Evolutionary conservation across 2,113 vertebrate species (phyloP), one percentile per base, ranked within the genome.

Genomic region (Athene noctua): DNA sequence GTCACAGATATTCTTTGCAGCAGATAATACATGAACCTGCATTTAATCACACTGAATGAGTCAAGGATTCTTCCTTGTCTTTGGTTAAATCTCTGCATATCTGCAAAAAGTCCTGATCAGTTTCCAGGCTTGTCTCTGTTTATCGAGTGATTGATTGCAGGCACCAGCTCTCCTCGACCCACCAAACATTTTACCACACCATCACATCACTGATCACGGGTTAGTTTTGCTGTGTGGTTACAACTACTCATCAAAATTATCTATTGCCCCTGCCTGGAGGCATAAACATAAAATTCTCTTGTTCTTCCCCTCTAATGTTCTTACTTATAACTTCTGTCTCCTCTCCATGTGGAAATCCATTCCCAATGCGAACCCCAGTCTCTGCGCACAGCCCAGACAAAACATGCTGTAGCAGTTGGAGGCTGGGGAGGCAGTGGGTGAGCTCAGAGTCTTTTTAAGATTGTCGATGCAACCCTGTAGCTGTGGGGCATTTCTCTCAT

Each of bases 131-230:
- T 59, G 13, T 51, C 58, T 92, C 84, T 77, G 34, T 47, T 92
- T 91, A 63, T n/a, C 30, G 4, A 82, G 67, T 94, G 77, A 94
- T 94, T 94, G 92, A 86, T 97, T 94, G 82, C 80, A 78, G 54
- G 44, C 47, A 77, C 82, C 51, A 63, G 22, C 59, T 95, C 63
- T 46, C 74, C 86, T 96, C 66, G 59, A 88, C 36, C 42, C 11
- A 80, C 71, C 94, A 80, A 94, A 44, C 42, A 26, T 65, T 93
- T 87, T 79, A 72, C 47, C 92, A 80, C 92, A 67, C 74, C 42
- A 72, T 87, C 80, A 94, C 62, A 91, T 72, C 77, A 90, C 47
- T 79, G 73, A 72, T 89, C 79, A 47, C 58, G 88, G 46, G 72
- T 94, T 73, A 80, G 55, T 58, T 91, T 85, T 95, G 80, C 77